A percentile compares a stretch with the other conserved stretches of the same genome.
Conservation (phyloP, 2,113 vertebrate species). For the Sebastes schlegelii region DNA sequence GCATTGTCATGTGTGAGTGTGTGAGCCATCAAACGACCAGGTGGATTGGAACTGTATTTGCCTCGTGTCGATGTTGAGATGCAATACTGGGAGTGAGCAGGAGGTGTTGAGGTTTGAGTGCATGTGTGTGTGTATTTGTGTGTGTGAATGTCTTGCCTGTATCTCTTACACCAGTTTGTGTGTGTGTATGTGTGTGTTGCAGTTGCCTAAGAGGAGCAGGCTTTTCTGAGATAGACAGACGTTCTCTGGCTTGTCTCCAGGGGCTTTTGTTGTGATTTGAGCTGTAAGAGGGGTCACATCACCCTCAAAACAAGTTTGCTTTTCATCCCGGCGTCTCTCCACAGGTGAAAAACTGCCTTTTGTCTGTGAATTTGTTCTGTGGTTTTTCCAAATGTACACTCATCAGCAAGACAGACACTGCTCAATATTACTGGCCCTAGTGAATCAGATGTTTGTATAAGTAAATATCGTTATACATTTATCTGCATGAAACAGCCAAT, state of each 20-base stretch:
- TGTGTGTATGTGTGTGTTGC: constrained; percentile 13
- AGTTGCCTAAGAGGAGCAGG: constrained; percentile 33
- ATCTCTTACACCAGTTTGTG: constrained; percentile 9
- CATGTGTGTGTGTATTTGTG: constrained; percentile 1
- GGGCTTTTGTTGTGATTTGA: constrained; percentile 75
- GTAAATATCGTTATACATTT: background rate
- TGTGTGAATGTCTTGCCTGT: background rate
- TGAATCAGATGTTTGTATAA: background rate
- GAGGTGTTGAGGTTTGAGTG: constrained; percentile 40
- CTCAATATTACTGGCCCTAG: background rate
- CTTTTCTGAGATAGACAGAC: constrained; percentile 79
- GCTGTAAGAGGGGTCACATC: constrained; percentile 80
- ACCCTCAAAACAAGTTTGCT: constrained; percentile 70
- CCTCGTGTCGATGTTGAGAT: constrained; percentile 80
- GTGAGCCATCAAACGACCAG: constrained; percentile 91
- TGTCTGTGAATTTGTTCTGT: constrained; percentile 38
- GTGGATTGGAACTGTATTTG: constrained; percentile 91
- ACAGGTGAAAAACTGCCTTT: constrained; percentile 50
- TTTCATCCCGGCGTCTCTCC: constrained; percentile 50
- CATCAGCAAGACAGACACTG: background rate
- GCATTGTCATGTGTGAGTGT: constrained; percentile 96
- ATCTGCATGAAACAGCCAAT: background rate
- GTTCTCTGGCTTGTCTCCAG: constrained; percentile 65
- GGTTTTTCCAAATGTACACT: background rate
- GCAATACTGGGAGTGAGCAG: constrained; percentile 37